Conservation (phyloP, 2,888 invertebrate genomes). For the Germaria angustata region DNA sequence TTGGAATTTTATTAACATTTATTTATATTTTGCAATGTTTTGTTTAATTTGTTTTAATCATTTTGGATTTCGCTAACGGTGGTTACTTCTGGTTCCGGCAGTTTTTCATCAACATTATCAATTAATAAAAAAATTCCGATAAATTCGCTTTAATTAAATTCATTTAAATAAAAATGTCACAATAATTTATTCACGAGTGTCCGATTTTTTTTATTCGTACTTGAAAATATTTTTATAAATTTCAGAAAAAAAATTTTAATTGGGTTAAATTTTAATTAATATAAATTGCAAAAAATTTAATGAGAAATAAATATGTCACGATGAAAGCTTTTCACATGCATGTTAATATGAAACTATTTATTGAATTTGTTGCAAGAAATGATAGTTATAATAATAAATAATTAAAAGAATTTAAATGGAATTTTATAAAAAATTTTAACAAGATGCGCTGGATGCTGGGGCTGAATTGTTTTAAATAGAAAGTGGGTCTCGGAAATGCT, state of each 20-base stretch:
- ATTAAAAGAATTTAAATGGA: not conserved
- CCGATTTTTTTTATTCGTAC: not conserved
- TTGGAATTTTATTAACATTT: not conserved
- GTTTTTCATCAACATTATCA: conserved; percentile 14
- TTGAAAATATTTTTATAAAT: not conserved
- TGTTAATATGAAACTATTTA: not conserved
- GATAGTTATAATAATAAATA: not conserved
- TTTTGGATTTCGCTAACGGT: not conserved
- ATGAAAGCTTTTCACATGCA: not conserved
- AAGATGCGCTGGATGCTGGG: not conserved
- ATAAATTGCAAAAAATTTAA: conserved; percentile 7
- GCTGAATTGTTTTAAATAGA: no score
- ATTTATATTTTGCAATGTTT: conserved; percentile 13
- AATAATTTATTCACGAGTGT: not conserved
- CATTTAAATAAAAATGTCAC: conserved; percentile 2
- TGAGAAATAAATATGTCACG: not conserved
- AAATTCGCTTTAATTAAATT: conserved; percentile 31
- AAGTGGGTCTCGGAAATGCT: no score
- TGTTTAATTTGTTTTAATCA: not conserved
- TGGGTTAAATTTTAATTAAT: conserved; percentile 28
- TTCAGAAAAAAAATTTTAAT: not conserved
- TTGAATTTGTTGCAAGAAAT: not conserved
- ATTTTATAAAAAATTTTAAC: not conserved
- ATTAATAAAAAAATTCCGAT: not conserved
- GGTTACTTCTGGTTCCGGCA: not conserved